Conservation (phyloP, 2,888 invertebrate species). For the Conchocele bisecta region DNA sequence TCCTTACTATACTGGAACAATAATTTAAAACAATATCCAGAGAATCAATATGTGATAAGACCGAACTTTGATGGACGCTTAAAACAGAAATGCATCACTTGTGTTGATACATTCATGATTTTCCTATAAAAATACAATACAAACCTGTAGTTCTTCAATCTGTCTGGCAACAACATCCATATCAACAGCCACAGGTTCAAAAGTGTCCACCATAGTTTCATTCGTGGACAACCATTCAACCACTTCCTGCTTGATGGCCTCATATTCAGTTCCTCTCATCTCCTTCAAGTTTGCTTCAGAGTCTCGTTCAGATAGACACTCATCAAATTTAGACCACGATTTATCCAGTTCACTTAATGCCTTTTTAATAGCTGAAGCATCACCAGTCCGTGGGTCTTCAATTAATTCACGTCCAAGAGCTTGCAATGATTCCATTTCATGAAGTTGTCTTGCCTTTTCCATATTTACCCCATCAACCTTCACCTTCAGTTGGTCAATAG, state of each 20-base stretch:
- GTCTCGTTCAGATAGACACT: conserved; percentile 92
- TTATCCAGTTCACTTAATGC: conserved; percentile 87
- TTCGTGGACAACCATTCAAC: conserved; percentile 92
- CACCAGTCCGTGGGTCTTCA: conserved; percentile 77
- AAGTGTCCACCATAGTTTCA: conserved; percentile 89
- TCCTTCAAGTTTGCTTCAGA: conserved; percentile 92
- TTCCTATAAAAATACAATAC: background rate
- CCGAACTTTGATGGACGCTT: too few relatives aligned
- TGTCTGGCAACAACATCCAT: conserved; percentile 92
- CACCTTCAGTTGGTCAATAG: conserved; percentile 86
- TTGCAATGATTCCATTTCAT: conserved; percentile 69
- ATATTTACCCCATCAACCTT: conserved; percentile 85
- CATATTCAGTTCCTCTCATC: conserved; percentile 93
- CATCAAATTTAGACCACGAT: conserved; percentile 94
- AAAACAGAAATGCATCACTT: too few relatives aligned
- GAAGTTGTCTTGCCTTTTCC: conserved; percentile 67
- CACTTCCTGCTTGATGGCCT: conserved; percentile 91
- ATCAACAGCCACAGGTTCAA: conserved; percentile 94
- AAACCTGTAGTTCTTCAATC: conserved; percentile 84
- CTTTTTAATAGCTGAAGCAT: conserved; percentile 74
- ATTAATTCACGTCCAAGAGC: conserved; percentile 72
- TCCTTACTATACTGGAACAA: too few relatives aligned
- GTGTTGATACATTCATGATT: too few relatives aligned
- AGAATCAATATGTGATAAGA: too few relatives aligned
- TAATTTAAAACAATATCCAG: too few relatives aligned